Conservation (phyloP, 2,888 invertebrate genomes). For the Leucophora obtusa region DNA sequence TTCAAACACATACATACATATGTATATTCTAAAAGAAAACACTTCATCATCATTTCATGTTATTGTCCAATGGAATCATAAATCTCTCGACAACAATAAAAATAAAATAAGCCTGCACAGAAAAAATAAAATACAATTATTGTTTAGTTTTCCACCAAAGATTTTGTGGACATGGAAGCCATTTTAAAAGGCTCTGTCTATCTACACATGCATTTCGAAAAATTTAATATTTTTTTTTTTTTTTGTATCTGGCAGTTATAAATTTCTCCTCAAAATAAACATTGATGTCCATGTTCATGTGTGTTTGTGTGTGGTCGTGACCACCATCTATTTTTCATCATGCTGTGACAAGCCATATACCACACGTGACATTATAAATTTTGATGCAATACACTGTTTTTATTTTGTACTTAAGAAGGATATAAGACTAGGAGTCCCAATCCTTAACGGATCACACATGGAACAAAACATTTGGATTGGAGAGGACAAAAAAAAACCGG, state of each 20-base stretch:
- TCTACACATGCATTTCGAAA: neutral
- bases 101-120: neutral
- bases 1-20: too few relatives aligned
- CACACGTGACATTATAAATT: slow-evolving; percentile 74
- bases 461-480: too few relatives aligned
- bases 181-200: neutral
- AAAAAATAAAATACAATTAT: neutral
- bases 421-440: too few relatives aligned
- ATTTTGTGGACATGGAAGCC: neutral
- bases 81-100: slow-evolving; percentile 1
- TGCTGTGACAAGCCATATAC: slow-evolving; percentile 61
- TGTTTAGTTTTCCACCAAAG: too few relatives aligned
- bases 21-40: neutral
- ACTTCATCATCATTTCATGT: neutral
- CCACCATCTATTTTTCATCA: slow-evolving; percentile 64
- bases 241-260: slow-evolving; percentile 52
- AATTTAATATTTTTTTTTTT: neutral
- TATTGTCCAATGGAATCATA: slow-evolving; percentile 8
- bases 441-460: too few relatives aligned
- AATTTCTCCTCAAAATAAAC: slow-evolving; percentile 43
- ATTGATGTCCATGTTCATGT: slow-evolving; percentile 48
- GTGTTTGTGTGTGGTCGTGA: slow-evolving; percentile 44
- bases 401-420: too few relatives aligned
- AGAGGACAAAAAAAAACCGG: too few relatives aligned
- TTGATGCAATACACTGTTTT: slow-evolving; percentile 69